Evolutionary conservation across 2,888 invertebrate genomes (phyloP).

Genomic region (Amblyteles armatorius): DNA sequence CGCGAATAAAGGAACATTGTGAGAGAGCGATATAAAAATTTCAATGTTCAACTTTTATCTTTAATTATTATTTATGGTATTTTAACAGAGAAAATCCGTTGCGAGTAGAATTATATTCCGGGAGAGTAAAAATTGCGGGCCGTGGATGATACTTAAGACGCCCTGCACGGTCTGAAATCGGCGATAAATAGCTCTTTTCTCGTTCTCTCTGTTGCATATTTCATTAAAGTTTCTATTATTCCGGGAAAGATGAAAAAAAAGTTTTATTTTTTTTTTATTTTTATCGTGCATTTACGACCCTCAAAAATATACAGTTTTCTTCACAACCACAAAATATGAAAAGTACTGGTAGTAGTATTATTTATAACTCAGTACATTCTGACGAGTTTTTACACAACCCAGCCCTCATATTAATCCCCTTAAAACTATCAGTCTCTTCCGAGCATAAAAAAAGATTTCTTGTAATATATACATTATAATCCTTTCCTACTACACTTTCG

Average conservation of each 20-base stretch:
- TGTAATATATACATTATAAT: no score
- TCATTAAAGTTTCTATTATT: constrained; percentile 6
- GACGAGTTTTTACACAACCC: no score
- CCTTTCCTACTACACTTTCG: no score
- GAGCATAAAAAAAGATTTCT: no score
- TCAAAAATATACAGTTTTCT: background rate
- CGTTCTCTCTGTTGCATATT: constrained; percentile 2
- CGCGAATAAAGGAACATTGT: no score
- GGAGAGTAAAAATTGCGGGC: background rate
- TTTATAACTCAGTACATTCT: no score
- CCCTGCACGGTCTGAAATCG: constrained; percentile 5
- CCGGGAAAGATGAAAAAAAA: background rate
- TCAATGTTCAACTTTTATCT: background rate
- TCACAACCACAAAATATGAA: background rate
- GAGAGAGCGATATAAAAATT: no score
- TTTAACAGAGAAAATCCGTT: background rate
- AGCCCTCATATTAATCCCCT: no score
- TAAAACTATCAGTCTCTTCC: no score
- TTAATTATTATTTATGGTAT: constrained; percentile 4
- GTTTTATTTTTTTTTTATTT: background rate
- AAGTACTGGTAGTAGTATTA: no score
- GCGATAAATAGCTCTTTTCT: background rate
- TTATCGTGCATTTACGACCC: background rate
- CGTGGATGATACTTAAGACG: background rate
- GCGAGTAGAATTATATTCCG: background rate